Conservation (phyloP, 2,113 vertebrate species). For the Nymphicus hollandicus region DNA sequence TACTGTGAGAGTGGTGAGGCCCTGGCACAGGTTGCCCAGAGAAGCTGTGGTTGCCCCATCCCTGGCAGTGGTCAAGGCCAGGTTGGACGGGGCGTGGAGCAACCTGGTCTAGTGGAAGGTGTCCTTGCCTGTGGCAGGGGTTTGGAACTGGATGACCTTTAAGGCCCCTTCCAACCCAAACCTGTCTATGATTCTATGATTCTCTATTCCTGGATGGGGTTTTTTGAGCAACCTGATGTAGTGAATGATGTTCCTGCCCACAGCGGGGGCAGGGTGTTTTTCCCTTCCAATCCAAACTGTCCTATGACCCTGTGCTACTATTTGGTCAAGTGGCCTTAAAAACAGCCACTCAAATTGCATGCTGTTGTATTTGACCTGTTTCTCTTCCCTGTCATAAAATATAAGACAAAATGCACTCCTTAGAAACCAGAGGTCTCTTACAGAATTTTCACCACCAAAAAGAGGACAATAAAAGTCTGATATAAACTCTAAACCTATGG, state of each 20-base stretch:
- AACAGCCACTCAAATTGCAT: neutral
- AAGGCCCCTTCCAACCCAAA: neutral
- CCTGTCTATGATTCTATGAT: neutral
- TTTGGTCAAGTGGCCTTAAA: neutral
- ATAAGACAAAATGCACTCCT: too few relatives aligned
- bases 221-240: neutral
- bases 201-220: neutral
- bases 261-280: neutral
- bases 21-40: neutral
- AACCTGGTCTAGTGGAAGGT: neutral
- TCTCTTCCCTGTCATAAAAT: neutral
- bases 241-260: neutral
- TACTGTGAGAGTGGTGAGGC: neutral
- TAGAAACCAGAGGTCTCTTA: neutral
- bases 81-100: neutral
- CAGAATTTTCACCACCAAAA: neutral
- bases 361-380: neutral
- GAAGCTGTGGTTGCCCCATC: neutral
- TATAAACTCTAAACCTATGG: neutral
- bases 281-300: neutral
- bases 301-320: neutral
- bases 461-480: neutral
- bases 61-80: neutral
- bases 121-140: neutral
- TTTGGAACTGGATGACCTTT: neutral